Evolutionary conservation across 2,888 invertebrate genomes (phyloP), one percentile per base, ranked within the genome.

Genomic region (Leptogaster cylindrica): DNA sequence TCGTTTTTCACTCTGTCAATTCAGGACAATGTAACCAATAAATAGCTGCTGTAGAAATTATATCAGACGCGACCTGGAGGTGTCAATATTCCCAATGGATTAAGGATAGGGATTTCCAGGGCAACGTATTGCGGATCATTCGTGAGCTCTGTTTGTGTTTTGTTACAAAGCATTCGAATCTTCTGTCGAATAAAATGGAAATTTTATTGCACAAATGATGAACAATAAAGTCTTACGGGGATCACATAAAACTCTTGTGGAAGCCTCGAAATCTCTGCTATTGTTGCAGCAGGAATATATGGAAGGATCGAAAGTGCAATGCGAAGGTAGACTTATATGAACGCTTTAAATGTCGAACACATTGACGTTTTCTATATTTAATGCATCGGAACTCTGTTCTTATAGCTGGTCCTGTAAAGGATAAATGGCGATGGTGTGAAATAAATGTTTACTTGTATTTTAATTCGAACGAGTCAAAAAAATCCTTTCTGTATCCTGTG

Each of bases 201-300:
- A 51, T 51, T 51, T 51, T 51, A 51, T 51, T 51, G 51, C 51
- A 12, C 14, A 28, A 51, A 51, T 51, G 28, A 28, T 14, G 14
- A 51, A 51, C 51, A 51, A 51, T 51, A 51, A 51, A 51, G 10
- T 51, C 51, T 28, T 8, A 14, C 14, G 27, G 51, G 12, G 51
- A 51, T 51, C 28, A 25, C 23, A 51, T 51, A 51, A 51, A 51
- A 25, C 6, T 14, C 44, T 20, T 20, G 2, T 20, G 18, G 18
- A 20, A 44, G 44, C 20, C 10, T 7, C 10, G 8, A 1, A 20
- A n/a, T 16, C 23, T 20, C 44, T 44, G n/a, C n/a, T n/a, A n/a
- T 44, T 18, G 20, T 6, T 6, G 6, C 10, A 31, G 31, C 31
- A 7, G 31, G 31, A 7, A 10, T 31, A 31, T 6, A 7, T 1